Evolutionary conservation across 1,140 invertebrate species (phyloP).

Genomic region (Trichonephila clavata): DNA sequence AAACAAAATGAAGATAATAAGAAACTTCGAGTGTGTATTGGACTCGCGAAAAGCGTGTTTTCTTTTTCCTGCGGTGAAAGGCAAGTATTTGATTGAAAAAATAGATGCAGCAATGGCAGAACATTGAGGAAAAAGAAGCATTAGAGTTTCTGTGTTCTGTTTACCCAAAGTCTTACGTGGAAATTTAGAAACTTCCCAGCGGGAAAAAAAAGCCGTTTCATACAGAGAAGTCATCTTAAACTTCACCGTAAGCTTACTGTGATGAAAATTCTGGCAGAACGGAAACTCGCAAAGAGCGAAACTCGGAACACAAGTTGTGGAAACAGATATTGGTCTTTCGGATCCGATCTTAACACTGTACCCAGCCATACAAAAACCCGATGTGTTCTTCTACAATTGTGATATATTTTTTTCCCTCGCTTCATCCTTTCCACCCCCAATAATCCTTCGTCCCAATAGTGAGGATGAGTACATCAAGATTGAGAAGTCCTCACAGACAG

Average conservation of each 20-base stretch:
- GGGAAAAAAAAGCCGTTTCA: not conserved
- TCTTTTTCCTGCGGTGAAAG: no score
- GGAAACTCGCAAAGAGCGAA: not conserved
- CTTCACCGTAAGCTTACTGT: conserved; percentile 10
- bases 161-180: not conserved
- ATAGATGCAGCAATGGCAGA: no score
- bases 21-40: no score
- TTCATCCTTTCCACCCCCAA: conserved; percentile 1
- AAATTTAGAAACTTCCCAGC: no score
- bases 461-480: conserved; percentile 48
- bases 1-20: no score
- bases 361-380: not conserved
- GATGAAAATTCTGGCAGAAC: conserved; percentile 49
- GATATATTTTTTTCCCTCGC: not conserved
- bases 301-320: conserved; percentile 23
- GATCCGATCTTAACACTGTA: conserved; percentile 47
- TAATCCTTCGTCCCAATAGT: conserved; percentile 46
- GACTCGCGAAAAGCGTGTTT: no score
- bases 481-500: conserved; percentile 67
- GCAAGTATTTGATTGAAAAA: no score
- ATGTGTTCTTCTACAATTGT: not conserved
- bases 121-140: not conserved
- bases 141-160: not conserved
- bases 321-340: conserved; percentile 71
- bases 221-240: not conserved